Evolutionary conservation across 2,113 vertebrate genomes (phyloP), one percentile per base, ranked within the genome.

Genomic region (Campylomormyrus numenius): DNA sequence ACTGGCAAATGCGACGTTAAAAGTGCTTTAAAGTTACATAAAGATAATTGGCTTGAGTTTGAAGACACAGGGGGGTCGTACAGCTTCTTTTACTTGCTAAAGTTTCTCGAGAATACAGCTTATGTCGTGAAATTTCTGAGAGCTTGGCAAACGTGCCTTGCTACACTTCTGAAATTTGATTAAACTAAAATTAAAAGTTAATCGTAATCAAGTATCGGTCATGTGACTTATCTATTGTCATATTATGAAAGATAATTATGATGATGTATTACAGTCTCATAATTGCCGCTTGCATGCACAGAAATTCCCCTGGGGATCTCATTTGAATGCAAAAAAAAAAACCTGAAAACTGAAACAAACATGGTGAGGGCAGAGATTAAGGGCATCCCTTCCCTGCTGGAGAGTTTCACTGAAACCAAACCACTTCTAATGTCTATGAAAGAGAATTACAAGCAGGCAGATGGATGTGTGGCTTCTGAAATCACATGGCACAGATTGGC

Each of bases 81-180:
- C 35, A 15, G n/a, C 24, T 66, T 27, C 9, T 27, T 27, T 80
- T 42, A 39, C 31, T 77, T 19, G 15, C 31, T 17, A 19, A 42
- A 87, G 83, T 53, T 53, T 56, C 49, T 35, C 1, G 50, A 53
- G 24, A 50, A 70, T 31, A 50, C 5, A 24, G 19, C 27, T 90
- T 90, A 19, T 53, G 42, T 87, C 31, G 11, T 74, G 46, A 90
- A 87, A 46, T 90, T 49, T 87, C 89, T 7, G n/a, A 70, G 53
- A 48, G 5, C 49, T 21, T 86, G 66, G 80, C 46, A 62, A 21
- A 56, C n/a, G 10, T 52, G 10, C 21, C 42, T 39, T 86, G 31
- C 7, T n/a, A n/a, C 46, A n/a, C 52, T 8, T 90, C 27, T 66
- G 46, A 45, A 46, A n/a, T 27, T 53, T 89, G 45, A 58, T 85